Evolutionary conservation across 2,797 vertebrate species (phyloP).

Genomic region (Valencia hispanica): DNA sequence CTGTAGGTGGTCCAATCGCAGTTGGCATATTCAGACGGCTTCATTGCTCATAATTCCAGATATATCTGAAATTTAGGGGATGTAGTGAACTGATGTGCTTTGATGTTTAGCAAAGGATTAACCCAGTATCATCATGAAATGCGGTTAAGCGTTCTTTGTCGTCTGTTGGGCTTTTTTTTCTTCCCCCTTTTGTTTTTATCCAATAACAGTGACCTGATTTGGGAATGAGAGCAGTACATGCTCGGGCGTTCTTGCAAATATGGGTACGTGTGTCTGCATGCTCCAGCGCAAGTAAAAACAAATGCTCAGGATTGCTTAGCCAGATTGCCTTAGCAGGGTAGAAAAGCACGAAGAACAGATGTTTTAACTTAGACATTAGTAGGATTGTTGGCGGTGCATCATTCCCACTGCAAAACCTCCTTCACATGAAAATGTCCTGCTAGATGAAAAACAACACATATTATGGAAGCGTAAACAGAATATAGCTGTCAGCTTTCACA

Average conservation of each 20-base stretch:
- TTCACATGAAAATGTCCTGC: not conserved
- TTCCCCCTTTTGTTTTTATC: not conserved
- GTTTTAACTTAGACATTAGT: not conserved
- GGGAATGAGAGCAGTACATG: constrained; percentile 2
- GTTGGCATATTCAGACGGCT: not conserved
- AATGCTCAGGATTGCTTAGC: not conserved
- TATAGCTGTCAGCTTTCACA: not conserved
- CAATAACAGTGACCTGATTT: constrained; percentile 12
- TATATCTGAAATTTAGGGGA: constrained; percentile 11
- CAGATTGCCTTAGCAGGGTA: not conserved
- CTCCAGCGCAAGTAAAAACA: not conserved
- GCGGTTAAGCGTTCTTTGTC: constrained; percentile 10
- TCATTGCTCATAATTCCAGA: not conserved
- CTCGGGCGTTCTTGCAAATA: not conserved
- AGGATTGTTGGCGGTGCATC: not conserved
- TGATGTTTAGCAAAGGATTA: constrained; percentile 31
- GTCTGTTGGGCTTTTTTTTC: not conserved
- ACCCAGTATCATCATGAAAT: constrained; percentile 15
- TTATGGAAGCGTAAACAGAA: no score
- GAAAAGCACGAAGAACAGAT: not conserved
- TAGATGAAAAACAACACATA: not conserved
- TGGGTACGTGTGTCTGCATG: constrained; percentile 21
- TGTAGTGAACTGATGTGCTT: constrained; percentile 5
- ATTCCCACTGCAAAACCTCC: not conserved
- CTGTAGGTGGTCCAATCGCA: not conserved